Percentiles rank a stretch among this genome's conserved stretches.
These are phyloP conservation scores for Seriola dumerili DNA, from an alignment of 2,113 vertebrate species.

Conservation along the genomic window DNA sequence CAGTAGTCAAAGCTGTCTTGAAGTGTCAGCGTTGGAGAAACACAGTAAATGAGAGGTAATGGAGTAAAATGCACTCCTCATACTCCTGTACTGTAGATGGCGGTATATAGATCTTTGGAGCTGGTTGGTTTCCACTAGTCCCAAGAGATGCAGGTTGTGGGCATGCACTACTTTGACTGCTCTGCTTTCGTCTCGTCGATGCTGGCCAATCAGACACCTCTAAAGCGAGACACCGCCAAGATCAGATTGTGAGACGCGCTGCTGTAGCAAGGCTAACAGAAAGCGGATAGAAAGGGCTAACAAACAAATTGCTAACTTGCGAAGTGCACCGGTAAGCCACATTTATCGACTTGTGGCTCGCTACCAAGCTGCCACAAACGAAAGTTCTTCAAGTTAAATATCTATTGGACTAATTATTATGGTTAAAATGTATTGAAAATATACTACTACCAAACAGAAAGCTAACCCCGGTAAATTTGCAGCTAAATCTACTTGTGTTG, in stretches of 20 bases:
- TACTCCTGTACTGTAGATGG: constrained; percentile 59
- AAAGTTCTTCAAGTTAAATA: neutral
- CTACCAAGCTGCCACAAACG: neutral
- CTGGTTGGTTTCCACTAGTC: constrained; percentile 24
- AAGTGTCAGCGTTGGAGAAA: neutral
- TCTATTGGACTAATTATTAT: neutral
- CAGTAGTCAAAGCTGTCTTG: neutral
- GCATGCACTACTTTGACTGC: constrained; percentile 50
- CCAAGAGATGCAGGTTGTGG: constrained; percentile 15
- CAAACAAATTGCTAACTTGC: constrained; percentile 59
- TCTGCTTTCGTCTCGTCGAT: constrained; percentile 62
- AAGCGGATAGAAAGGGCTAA: constrained; percentile 62
- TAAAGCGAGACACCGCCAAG: constrained; percentile 86
- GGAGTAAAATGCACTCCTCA: neutral
- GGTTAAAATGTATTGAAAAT: neutral
- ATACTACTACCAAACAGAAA: neutral
- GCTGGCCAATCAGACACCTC: constrained; percentile 78
- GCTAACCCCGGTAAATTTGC: constrained; percentile 1
- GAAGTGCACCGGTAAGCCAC: constrained; percentile 74
- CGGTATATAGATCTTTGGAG: neutral
- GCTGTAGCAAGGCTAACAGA: constrained; percentile 72
- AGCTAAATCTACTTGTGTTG: constrained; percentile 36
- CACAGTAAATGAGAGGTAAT: neutral
- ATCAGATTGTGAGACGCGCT: constrained; percentile 83
- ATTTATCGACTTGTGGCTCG: constrained; percentile 12